Base-by-base conservation (phyloP, 2,113 vertebrate genomes). In the Sturnus vulgaris region DNA sequence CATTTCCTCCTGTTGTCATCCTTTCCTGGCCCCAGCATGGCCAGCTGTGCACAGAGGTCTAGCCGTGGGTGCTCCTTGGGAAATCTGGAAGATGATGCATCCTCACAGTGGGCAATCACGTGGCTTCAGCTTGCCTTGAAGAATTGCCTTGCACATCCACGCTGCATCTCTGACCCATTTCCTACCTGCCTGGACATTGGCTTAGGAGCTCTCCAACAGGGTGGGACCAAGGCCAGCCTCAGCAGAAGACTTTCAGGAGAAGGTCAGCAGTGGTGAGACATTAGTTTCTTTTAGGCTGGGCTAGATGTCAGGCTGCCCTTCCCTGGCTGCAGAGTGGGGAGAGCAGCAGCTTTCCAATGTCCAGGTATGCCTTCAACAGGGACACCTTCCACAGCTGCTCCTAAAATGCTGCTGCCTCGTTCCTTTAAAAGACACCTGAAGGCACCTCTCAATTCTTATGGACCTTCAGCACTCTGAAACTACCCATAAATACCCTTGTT, bases 401-500 rank as follows among this genome's bases (percentile, higher is more conserved):
- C 61, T 86, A 40, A 75, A 82, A 70, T 50, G 49, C 14, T 82
- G 21, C 30, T 27, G 12, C 46, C 31, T 70, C 5, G 0, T 79
- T 63, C 49, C 61, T 61, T 63, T 46, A 76, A 71, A 66, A 86
- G 65, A 56, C 33, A 65, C 40, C 49, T 65, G 52, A 53, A 86
- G 35, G 28, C 19, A 25, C 10, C 17, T 79, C n/a, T 73, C 55
- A 71, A 4, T 77, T 76, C 94, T 91, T 83, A 40, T 52, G 68
- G 39, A 72, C 72, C 40, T 86, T 46, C 31, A 11, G 72, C 37
- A 37, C 50, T 90, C 94, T 85, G 66, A 76, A 95, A 55, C 86
- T 64, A 50, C 71, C 82, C 84, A 76, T 96, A 97, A 97, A 96
- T 95, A 89, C 71, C 92, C 90, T 90, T 90, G 93, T 97, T 95